These are phyloP conservation scores for Mellivora capensis DNA, from an alignment of 2,113 vertebrate species.

Conservation along the genomic window DNA sequence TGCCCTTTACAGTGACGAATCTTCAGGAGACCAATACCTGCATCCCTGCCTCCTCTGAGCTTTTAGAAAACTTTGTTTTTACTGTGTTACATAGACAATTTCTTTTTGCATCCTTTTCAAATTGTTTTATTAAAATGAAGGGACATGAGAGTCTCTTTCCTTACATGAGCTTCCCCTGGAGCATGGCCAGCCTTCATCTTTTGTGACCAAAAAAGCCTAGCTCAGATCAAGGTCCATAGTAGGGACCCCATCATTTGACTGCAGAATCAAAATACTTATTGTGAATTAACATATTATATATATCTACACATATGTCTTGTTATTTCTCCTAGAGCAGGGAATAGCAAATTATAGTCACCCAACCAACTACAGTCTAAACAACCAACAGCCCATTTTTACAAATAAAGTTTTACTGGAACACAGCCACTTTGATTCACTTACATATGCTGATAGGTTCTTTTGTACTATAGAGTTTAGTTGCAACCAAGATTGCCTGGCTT, in stretches of 20 bases:
- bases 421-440: neutral
- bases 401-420: neutral
- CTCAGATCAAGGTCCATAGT: too few species aligned
- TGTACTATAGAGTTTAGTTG: neutral
- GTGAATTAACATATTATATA: neutral
- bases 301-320: neutral
- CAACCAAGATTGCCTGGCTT: neutral
- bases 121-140: neutral
- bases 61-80: slow-evolving; percentile 12
- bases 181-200: neutral
- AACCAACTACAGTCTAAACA: neutral
- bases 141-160: neutral
- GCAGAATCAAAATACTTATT: neutral
- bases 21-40: neutral
- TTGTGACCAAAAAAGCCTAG: neutral
- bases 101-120: slow-evolving; percentile 1
- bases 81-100: neutral
- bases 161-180: neutral
- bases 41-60: neutral
- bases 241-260: neutral
- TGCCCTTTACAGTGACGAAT: neutral
- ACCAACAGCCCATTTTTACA: neutral
- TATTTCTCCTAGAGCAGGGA: neutral
- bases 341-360: neutral
- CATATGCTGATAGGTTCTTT: neutral